Conservation (phyloP, 2,888 invertebrate genomes). For the Germaria angustata region DNA sequence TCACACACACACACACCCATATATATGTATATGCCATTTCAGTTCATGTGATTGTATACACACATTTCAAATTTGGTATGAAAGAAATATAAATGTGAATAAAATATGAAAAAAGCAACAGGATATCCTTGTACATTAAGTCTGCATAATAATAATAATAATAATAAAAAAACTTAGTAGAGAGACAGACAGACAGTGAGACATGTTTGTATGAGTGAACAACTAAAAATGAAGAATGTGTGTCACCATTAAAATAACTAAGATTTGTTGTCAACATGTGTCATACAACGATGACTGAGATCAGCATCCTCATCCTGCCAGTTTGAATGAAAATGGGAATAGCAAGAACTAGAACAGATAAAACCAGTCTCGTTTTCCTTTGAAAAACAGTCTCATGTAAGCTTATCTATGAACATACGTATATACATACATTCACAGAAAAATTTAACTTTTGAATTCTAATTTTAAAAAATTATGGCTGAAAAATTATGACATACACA, state of each 20-base stretch:
- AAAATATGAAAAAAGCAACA: slow-evolving; percentile 52
- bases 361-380: no score
- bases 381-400: no score
- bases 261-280: slow-evolving; percentile 65
- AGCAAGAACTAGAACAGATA: background rate
- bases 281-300: slow-evolving; percentile 49
- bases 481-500: background rate
- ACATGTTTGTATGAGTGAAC: slow-evolving; percentile 11
- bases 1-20: background rate
- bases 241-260: slow-evolving; percentile 54
- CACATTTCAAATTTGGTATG: background rate
- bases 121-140: slow-evolving; percentile 51
- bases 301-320: background rate
- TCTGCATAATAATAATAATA: background rate
- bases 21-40: no score
- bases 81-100: background rate
- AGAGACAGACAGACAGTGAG: background rate
- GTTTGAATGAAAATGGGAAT: background rate
- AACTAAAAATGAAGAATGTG: slow-evolving; percentile 30
- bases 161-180: background rate
- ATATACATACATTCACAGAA: no score
- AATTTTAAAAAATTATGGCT: no score
- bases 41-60: no score
- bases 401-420: background rate
- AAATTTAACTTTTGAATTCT: no score